Conservation (phyloP, 2,888 invertebrate genomes). For the Drosophila acutilabella region DNA sequence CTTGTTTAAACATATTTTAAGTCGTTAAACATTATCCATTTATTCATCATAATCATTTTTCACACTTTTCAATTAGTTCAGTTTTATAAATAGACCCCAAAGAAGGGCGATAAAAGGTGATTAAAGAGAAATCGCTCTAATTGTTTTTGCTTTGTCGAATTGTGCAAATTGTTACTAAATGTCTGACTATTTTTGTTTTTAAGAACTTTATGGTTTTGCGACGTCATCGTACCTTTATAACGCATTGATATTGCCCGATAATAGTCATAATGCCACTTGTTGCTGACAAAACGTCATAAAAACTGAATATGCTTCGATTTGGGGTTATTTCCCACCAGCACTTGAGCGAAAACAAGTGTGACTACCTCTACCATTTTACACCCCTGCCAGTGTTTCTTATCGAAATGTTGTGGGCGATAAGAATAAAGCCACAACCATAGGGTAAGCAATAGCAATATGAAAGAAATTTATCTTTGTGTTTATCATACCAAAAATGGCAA, state of each 20-base stretch:
- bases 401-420: constrained; percentile 16
- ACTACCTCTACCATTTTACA: constrained; percentile 18
- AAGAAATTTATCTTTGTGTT: constrained; percentile 19
- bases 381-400: constrained; percentile 33
- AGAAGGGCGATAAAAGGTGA: neutral
- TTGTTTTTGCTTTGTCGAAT: neutral
- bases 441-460: constrained; percentile 11
- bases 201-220: constrained; percentile 16
- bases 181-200: constrained; percentile 46
- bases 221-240: constrained; percentile 46
- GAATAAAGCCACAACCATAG: constrained; percentile 4
- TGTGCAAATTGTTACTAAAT: neutral
- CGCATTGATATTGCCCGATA: constrained; percentile 35
- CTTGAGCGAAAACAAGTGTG: constrained; percentile 14
- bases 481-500: constrained; percentile 27
- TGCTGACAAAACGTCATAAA: constrained; percentile 62
- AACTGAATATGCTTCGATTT: constrained; percentile 21
- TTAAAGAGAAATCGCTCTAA: neutral
- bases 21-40: neutral
- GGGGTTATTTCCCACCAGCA: constrained; percentile 1
- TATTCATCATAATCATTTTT: neutral
- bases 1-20: no score
- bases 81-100: constrained; percentile 30
- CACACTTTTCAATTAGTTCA: constrained; percentile 9
- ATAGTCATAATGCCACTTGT: constrained; percentile 40